Conservation (phyloP, 2,113 vertebrate species). For the Lagopus leucura region DNA sequence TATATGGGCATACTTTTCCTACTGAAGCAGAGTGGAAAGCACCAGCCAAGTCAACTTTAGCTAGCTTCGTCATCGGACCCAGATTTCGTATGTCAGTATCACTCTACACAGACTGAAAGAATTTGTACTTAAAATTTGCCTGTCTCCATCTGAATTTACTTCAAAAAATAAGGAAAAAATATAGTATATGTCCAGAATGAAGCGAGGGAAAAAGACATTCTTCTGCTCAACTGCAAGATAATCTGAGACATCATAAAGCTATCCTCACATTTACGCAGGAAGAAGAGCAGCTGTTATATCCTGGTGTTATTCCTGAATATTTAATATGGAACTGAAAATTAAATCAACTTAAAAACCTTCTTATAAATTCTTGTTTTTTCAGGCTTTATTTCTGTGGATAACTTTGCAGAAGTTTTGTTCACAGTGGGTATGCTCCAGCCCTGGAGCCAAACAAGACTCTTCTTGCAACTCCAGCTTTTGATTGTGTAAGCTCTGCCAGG, state of each 20-base stretch:
- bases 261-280: background rate
- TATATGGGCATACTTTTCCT: background rate
- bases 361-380: background rate
- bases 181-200: background rate
- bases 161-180: background rate
- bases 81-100: background rate
- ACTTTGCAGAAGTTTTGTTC: background rate
- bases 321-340: background rate
- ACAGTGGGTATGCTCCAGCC: background rate
- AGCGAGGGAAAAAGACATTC: background rate
- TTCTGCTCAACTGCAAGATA: background rate
- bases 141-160: background rate
- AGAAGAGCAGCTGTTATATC: background rate
- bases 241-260: background rate
- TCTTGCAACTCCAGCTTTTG: background rate
- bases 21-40: background rate
- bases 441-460: constrained; percentile 13
- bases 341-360: background rate
- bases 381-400: background rate
- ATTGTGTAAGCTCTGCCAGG: background rate
- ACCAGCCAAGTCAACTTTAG: background rate
- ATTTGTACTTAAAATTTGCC: background rate
- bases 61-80: background rate
- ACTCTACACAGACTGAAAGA: background rate
- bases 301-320: background rate